phyloP scores from a whole-genome alignment of 2,113 vertebrate species.

The Corydoras maculifer region DNA sequence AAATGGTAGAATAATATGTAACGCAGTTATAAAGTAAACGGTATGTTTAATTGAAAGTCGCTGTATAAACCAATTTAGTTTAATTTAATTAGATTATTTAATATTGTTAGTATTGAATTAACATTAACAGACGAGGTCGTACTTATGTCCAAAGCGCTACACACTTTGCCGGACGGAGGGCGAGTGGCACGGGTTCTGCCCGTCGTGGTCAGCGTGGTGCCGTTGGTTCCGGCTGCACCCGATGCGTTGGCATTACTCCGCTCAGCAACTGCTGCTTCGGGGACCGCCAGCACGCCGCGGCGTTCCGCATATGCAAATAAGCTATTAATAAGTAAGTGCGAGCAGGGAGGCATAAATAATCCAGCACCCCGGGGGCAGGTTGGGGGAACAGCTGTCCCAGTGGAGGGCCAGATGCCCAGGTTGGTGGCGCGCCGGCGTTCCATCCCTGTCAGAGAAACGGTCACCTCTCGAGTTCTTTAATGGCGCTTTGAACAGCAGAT shows the following conservation, averaged over 20 bases:
- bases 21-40: no score
- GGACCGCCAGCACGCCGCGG: conserved; percentile 44
- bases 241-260: conserved; percentile 47
- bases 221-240: conserved; percentile 51
- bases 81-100: no score
- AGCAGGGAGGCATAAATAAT: conserved; percentile 54
- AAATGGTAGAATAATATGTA: no score
- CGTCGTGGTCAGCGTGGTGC: not conserved
- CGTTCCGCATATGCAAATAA: conserved; percentile 57
- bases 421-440: conserved; percentile 27
- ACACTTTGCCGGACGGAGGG: no score
- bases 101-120: no score
- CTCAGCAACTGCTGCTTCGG: conserved; percentile 43
- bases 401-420: conserved; percentile 44
- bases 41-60: no score
- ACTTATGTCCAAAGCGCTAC: no score
- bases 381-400: conserved; percentile 40
- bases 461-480: conserved; percentile 44
- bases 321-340: conserved; percentile 57
- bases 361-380: conserved; percentile 41
- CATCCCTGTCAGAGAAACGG: conserved; percentile 47
- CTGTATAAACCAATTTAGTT: no score
- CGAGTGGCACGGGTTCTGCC: no score
- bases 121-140: no score
- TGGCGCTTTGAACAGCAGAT: conserved; percentile 57